phyloP scores from a whole-genome alignment of 2,113 vertebrate species.

The Campylomormyrus numenius region DNA sequence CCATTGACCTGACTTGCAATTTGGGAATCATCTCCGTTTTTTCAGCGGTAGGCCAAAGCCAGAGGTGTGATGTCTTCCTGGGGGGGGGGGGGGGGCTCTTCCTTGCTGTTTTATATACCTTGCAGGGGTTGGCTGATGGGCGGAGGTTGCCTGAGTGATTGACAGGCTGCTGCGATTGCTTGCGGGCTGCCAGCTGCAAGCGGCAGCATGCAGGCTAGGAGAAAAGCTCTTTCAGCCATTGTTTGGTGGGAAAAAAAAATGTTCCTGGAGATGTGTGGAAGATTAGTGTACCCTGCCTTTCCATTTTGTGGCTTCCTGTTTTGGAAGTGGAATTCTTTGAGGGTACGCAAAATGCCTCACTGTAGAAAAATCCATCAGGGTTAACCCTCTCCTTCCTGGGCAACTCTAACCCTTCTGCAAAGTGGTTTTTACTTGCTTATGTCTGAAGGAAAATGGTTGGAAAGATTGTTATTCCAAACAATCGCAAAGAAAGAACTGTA shows the following conservation, averaged over 20 bases:
- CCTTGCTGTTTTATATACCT: not conserved
- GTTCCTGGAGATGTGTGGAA: constrained; percentile 65
- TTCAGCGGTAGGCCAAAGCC: not conserved
- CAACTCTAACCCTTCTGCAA: not conserved
- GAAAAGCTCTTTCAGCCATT: constrained; percentile 55
- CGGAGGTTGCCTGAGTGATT: not conserved
- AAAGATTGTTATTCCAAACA: not conserved
- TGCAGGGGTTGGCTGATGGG: not conserved
- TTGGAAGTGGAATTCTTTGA: constrained; percentile 68
- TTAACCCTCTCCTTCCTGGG: constrained; percentile 58
- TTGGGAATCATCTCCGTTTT: not conserved
- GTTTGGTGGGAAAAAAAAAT: constrained; percentile 57
- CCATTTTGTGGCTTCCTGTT: constrained; percentile 67
- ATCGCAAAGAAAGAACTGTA: not conserved
- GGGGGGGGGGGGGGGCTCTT: not conserved
- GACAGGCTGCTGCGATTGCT: not conserved
- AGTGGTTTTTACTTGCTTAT: not conserved
- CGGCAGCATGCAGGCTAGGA: constrained; percentile 38
- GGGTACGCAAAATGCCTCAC: constrained; percentile 63
- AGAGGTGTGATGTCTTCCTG: not conserved
- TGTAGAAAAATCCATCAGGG: constrained; percentile 56
- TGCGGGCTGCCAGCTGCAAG: constrained; percentile 19
- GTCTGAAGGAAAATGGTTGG: not conserved
- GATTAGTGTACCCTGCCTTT: constrained; percentile 67
- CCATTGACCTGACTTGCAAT: not conserved